Conservation (phyloP, 2,888 invertebrate species). For the Tolmerus cingulatus region DNA sequence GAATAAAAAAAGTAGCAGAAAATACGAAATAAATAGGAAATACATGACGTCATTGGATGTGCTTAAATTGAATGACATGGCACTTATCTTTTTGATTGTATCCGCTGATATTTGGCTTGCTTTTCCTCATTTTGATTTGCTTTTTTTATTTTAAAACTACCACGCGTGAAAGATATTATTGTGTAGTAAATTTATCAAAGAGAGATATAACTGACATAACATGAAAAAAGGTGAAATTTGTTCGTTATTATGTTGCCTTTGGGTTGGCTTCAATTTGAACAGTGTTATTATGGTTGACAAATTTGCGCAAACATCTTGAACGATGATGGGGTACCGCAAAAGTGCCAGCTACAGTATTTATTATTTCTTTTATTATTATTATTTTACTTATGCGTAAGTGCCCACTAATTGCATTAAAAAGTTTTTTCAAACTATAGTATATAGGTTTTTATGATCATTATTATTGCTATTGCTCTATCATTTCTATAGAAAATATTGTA, state of each 20-base stretch:
- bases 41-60: slow-evolving; percentile 15
- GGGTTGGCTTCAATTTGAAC: not conserved
- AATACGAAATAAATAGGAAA: not conserved
- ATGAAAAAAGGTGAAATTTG: not conserved
- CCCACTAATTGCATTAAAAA: slow-evolving; percentile 6
- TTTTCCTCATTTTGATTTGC: not conserved
- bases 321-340: not conserved
- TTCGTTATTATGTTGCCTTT: not conserved
- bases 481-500: no score
- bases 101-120: not conserved
- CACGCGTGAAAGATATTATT: not conserved
- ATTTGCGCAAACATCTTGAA: slow-evolving; percentile 19
- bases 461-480: not conserved
- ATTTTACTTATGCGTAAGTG: not conserved
- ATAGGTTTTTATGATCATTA: not conserved
- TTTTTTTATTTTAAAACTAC: not conserved
- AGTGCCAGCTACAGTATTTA: not conserved
- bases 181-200: not conserved
- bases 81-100: not conserved
- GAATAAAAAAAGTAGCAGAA: not conserved
- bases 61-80: slow-evolving; percentile 30
- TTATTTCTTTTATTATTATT: not conserved
- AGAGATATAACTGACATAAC: not conserved
- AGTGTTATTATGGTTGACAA: not conserved
- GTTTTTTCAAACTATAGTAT: not conserved